A percentile compares a stretch with the other conserved stretches of the same genome.
Conservation (phyloP, 1,140 invertebrate species). For the Octopus bimaculoides region DNA sequence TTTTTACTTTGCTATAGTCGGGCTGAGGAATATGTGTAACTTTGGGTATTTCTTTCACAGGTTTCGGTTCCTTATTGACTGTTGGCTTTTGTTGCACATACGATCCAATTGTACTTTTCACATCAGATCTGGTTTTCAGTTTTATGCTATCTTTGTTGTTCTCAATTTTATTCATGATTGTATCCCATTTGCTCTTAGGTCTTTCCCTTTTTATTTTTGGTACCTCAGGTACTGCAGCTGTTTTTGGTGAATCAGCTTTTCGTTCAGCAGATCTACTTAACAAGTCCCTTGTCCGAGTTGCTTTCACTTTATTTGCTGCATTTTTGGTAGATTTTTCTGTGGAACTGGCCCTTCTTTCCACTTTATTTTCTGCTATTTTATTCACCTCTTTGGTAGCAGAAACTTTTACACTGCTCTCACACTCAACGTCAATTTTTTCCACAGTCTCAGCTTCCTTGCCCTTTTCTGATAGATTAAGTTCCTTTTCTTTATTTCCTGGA, state of each 20-base stretch:
- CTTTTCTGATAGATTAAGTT: too few species aligned
- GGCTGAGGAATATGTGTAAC: slow-evolving; percentile 38
- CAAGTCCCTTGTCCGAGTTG: background rate
- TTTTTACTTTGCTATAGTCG: slow-evolving; percentile 51
- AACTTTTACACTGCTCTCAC: too few species aligned
- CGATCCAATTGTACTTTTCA: slow-evolving; percentile 51
- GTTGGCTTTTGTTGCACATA: slow-evolving; percentile 34
- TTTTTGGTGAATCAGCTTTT: background rate
- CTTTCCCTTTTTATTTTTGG: slow-evolving; percentile 40
- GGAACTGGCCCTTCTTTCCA: background rate
- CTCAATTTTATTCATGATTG: slow-evolving; percentile 56
- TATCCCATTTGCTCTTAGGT: slow-evolving; percentile 56
- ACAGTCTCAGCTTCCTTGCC: too few species aligned
- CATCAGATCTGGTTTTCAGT: slow-evolving; percentile 49
- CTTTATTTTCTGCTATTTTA: background rate
- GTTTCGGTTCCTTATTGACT: slow-evolving; percentile 27
- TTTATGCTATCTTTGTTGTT: slow-evolving; percentile 44
- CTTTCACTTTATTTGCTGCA: slow-evolving; percentile 11
- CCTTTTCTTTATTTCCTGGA: too few species aligned
- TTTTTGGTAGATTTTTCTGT: slow-evolving; percentile 7
- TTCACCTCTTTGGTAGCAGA: background rate
- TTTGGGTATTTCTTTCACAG: slow-evolving; percentile 9
- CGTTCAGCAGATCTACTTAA: background rate
- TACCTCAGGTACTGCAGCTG: too few species aligned
- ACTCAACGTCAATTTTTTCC: too few species aligned